Evolutionary conservation across 2,888 invertebrate species (phyloP), one percentile per base, ranked within the genome.

Genomic region (Acrobasis suavella): DNA sequence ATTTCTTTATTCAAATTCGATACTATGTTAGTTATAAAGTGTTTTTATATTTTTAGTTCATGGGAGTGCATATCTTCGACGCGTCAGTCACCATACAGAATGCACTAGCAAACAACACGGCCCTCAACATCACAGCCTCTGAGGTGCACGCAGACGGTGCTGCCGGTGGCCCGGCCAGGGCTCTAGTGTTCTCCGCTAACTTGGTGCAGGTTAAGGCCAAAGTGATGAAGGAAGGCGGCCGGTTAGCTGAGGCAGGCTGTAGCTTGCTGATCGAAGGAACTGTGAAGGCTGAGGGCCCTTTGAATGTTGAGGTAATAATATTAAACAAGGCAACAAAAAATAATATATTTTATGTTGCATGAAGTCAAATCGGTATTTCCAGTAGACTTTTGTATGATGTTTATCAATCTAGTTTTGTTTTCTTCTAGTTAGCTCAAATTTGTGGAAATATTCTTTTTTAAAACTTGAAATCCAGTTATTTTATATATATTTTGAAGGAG

Each of bases 11-110:
- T n/a, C n/a, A n/a, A n/a, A n/a, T n/a, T n/a, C n/a, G n/a, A n/a
- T n/a, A n/a, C n/a, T n/a, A n/a, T n/a, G n/a, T n/a, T n/a, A n/a
- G n/a, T n/a, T n/a, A 22, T 22, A 22, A 3, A 3, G 32, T 32
- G 2, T 32, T 32, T 32, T n/a, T 22, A 50, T 38, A 2, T 55
- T 62, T 62, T 38, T 83, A 97, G 96, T 97, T 97, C 82, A 96
- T 97, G 95, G 96, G 97, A 12, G 94, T 97, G 17, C 96, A 97
- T 78, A 93, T 97, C 62, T 95, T 96, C 77, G 96, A 96, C 89
- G 96, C 81, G 80, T 95, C 80, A 89, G 94, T 87, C 1, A 86
- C 74, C 1, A 74, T 89, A 16, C 72, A 78, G 46, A 79, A 73
- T 64, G 77, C 74, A 2, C 70, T 74, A 88, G 92, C 94, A 64